Conservation (phyloP, 2,888 invertebrate species). For the Drosophila putrida region DNA sequence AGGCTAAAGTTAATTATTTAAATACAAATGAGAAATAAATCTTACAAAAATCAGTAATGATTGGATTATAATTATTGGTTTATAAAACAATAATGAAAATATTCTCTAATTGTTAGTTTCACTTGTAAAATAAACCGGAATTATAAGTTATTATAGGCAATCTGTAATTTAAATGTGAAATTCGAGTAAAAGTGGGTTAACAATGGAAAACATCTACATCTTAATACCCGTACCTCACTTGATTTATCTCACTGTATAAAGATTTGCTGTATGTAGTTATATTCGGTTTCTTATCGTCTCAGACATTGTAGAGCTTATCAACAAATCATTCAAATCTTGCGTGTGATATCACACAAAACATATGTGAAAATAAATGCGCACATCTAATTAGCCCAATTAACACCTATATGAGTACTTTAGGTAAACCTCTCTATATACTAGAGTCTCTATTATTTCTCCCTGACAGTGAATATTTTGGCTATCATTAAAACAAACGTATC, state of each 20-base stretch:
- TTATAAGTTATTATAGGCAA: no score
- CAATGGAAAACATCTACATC: not conserved
- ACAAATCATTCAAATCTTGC: not conserved
- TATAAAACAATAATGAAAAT: not conserved
- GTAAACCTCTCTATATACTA: not conserved
- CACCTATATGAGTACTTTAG: not conserved
- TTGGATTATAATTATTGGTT: no score
- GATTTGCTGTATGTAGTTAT: not conserved
- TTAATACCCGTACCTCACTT: not conserved
- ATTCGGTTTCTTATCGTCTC: not conserved
- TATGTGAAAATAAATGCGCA: not conserved
- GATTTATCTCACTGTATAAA: not conserved
- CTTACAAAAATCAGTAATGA: no score
- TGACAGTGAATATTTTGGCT: no score
- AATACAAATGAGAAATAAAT: not conserved
- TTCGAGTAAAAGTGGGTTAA: not conserved
- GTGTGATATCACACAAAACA: conserved; percentile 1
- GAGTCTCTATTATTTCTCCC: not conserved
- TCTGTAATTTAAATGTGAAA: no score
- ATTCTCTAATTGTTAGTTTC: no score
- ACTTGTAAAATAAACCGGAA: no score
- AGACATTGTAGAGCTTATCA: conserved; percentile 18
- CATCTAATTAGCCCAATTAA: not conserved
- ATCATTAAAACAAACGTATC: no score
- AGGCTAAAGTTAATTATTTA: not conserved